These are phyloP conservation scores for Podabrus alpinus DNA, from an alignment of 2,888 invertebrate species.

Conservation along the genomic window DNA sequence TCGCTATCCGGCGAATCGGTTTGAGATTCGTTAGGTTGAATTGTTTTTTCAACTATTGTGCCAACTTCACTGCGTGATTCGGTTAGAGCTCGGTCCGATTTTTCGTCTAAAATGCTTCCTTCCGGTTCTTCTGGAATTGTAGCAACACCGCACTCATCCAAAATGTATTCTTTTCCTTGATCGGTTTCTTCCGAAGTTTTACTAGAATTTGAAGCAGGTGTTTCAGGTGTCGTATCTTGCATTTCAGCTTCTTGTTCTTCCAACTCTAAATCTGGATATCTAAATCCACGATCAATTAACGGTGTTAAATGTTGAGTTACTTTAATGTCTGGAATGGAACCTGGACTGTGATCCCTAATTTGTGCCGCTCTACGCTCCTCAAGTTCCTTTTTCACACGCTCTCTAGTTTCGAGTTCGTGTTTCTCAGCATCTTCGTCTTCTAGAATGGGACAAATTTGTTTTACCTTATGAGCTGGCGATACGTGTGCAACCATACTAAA, in stretches of 20 bases:
- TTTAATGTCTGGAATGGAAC: slow-evolving; percentile 66
- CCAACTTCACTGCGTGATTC: slow-evolving; percentile 60
- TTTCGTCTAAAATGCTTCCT: slow-evolving; percentile 47
- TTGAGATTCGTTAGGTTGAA: slow-evolving; percentile 54
- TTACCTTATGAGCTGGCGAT: slow-evolving; percentile 55
- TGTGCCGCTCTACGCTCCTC: slow-evolving; percentile 55
- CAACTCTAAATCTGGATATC: slow-evolving; percentile 57
- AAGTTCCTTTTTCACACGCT: slow-evolving; percentile 51
- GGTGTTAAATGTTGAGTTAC: slow-evolving; percentile 65
- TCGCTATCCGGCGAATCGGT: slow-evolving; percentile 78
- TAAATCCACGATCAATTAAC: slow-evolving; percentile 54
- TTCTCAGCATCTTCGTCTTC: slow-evolving; percentile 60
- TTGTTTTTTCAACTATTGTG: slow-evolving; percentile 64
- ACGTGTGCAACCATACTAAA: slow-evolving; percentile 58
- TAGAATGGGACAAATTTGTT: slow-evolving; percentile 56
- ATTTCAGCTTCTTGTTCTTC: slow-evolving; percentile 51
- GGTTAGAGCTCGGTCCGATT: slow-evolving; percentile 49
- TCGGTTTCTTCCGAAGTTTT: slow-evolving; percentile 69
- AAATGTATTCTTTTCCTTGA: slow-evolving; percentile 66
- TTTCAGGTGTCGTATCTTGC: slow-evolving; percentile 62
- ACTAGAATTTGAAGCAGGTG: slow-evolving; percentile 66
- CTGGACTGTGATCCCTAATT: slow-evolving; percentile 63
- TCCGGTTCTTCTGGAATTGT: slow-evolving; percentile 62
- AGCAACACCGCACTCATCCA: slow-evolving; percentile 62
- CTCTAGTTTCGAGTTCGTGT: slow-evolving; percentile 57